phyloP scores from a whole-genome alignment of 2,888 invertebrate species.

The Invenusta paracnida region DNA sequence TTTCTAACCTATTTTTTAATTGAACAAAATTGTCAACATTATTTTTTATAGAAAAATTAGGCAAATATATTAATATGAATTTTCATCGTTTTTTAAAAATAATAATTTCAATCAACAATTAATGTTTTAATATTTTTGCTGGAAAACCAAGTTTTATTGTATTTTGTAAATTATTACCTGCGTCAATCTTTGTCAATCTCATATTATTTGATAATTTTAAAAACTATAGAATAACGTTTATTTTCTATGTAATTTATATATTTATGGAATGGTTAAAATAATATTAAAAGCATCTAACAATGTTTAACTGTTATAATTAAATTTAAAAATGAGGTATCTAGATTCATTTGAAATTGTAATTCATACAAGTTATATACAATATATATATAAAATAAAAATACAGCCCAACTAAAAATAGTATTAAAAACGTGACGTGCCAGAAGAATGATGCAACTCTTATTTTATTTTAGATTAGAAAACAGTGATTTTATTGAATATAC shows the following conservation, averaged over 20 bases:
- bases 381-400: not conserved
- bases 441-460: not conserved
- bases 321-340: not conserved
- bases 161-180: no score
- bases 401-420: not conserved
- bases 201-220: not conserved
- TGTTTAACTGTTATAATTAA: not conserved
- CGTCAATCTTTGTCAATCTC: not conserved
- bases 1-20: no score
- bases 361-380: not conserved
- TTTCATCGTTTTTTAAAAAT: no score
- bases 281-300: not conserved
- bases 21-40: no score
- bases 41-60: no score
- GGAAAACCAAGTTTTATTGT: no score
- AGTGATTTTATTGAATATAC: not conserved
- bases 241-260: not conserved
- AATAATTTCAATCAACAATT: no score
- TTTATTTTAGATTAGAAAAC: not conserved
- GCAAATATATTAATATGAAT: no score
- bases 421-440: not conserved
- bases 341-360: not conserved
- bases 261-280: not conserved
- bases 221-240: not conserved
- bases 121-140: no score